phyloP scores from a whole-genome alignment of 92 coral and sea anemone species.

The Epizoanthus scotinus region DNA sequence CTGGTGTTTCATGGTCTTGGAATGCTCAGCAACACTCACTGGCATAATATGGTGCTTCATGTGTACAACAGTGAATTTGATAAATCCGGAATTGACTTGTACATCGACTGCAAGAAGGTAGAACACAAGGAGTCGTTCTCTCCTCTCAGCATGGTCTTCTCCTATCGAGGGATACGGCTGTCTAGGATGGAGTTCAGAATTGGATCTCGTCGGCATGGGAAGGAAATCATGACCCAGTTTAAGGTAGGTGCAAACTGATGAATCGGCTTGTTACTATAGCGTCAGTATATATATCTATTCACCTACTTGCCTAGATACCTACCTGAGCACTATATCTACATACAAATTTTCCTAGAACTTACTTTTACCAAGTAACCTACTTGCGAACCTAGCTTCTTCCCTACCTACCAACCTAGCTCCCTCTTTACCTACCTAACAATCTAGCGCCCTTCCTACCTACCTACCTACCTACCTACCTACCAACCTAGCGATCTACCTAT shows the following conservation, averaged over 20 bases:
- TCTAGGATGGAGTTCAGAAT: constrained; percentile 85
- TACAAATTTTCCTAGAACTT: neutral
- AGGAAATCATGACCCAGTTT: constrained; percentile 47
- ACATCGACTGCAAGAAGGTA: constrained; percentile 72
- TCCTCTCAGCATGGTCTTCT: constrained; percentile 71
- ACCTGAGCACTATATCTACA: neutral
- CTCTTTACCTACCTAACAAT: no score
- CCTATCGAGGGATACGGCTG: constrained; percentile 74
- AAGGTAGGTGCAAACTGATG: constrained; percentile 47
- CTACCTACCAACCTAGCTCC: no score
- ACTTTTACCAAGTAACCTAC: no score
- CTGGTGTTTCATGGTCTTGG: constrained; percentile 52
- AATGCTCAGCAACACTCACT: constrained; percentile 44
- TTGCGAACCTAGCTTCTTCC: no score
- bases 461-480: no score
- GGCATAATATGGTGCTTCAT: constrained; percentile 61
- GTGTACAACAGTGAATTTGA: constrained; percentile 61
- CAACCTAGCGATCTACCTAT: no score
- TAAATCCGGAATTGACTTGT: constrained; percentile 69
- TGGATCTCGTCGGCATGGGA: constrained; percentile 68
- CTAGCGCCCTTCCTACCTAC: no score
- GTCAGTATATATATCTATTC: no score
- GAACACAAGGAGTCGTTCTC: constrained; percentile 63
- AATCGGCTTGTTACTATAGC: neutral
- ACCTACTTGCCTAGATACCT: neutral